Evolutionary conservation across 2,113 vertebrate genomes (phyloP).

Genomic region (Poeciliopsis prolifica): DNA sequence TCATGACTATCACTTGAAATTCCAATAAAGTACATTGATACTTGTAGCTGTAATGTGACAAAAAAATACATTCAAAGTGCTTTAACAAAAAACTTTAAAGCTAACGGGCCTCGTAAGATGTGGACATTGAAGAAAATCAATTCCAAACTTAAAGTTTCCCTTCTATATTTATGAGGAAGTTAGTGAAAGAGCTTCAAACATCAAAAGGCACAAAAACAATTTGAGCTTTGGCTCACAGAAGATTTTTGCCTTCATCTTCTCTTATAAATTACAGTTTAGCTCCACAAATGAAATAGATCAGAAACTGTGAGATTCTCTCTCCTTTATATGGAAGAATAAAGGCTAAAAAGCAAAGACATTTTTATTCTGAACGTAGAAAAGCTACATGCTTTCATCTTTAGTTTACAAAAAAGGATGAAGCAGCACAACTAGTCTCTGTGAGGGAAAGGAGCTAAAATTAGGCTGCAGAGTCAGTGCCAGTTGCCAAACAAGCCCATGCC

Average conservation of each 20-base stretch:
- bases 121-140: no score
- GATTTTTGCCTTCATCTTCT: neutral
- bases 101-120: neutral
- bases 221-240: neutral
- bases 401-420: neutral
- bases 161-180: neutral
- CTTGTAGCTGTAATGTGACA: neutral
- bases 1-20: neutral
- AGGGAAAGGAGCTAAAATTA: slow-evolving; percentile 18
- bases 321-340: neutral
- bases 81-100: neutral
- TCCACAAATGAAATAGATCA: neutral
- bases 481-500: slow-evolving; percentile 48
- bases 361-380: neutral
- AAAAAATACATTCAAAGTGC: neutral
- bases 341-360: neutral
- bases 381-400: neutral
- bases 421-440: neutral
- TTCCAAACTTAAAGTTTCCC: neutral
- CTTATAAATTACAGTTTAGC: neutral
- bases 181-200: neutral
- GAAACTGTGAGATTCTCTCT: neutral
- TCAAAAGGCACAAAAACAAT: neutral
- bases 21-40: neutral
- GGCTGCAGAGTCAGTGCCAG: slow-evolving; percentile 25